Evolutionary conservation across 2,888 invertebrate genomes (phyloP), one percentile per base, ranked within the genome.

Genomic region (Lypha dubia): DNA sequence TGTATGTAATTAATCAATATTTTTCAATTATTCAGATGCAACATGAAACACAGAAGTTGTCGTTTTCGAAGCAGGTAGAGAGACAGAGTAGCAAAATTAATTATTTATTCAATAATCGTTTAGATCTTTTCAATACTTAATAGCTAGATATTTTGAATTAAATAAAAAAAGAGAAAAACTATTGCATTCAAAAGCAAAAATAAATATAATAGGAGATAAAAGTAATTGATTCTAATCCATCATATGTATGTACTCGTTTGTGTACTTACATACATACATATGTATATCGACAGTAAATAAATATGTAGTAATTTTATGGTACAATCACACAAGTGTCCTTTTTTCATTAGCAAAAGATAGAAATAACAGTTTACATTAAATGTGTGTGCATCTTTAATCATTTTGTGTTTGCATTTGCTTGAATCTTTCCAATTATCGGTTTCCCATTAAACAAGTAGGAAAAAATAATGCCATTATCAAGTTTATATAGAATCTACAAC

Each of bases 141-240:
- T 24, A 53, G 11, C 24, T 24, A 24, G 4, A 51, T 22, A 22
- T 51, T 9, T 51, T 51, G 20, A 11, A 22, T 11, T 22, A 41
- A 41, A 41, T 41, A 41, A 4, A 53, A 24, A 24, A 28, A 5
- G 2, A 28, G 5, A 28, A 28, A 28, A 28, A 28, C 22, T 53
- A 53, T 53, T 53, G 22, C 22, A 53, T 53, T 53, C 41, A 41
- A 24, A 24, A 22, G 24, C 22, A 53, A 53, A 53, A 13, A 53
- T n/a, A n/a, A n/a, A n/a, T n/a, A n/a, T n/a, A n/a, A n/a, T n/a
- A 22, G 24, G 53, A 53, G 53, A 53, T 15, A 24, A 22, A 53
- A 13, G 24, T 53, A 24, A 53, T 24, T 53, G 53, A 53, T 24
- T 53, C 13, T 53, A 53, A 53, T 53, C 53, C 53, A 53, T 53